phyloP scores from a whole-genome alignment of 1,140 invertebrate genomes.

The Drosophila cardini region DNA sequence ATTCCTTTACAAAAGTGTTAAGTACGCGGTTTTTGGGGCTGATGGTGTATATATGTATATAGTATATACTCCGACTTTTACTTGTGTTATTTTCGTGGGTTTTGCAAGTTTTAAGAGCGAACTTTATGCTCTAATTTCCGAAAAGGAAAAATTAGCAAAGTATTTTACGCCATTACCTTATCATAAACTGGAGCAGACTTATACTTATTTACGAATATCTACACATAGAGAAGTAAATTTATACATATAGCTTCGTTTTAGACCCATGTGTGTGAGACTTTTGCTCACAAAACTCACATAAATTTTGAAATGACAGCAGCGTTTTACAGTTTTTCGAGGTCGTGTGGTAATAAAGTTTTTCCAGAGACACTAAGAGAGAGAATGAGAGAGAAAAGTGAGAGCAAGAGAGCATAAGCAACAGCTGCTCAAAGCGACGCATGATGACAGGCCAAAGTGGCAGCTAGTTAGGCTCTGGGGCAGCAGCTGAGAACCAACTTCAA shows the following conservation, averaged over 20 bases:
- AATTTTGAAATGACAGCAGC: conserved; percentile 79
- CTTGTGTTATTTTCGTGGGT: conserved; percentile 18
- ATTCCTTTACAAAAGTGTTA: conserved; percentile 75
- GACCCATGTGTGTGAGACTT: conserved; percentile 32
- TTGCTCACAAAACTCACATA: conserved; percentile 80
- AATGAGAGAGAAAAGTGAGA: not conserved
- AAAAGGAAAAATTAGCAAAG: conserved; percentile 83
- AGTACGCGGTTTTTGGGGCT: conserved; percentile 59
- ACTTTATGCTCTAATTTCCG: conserved; percentile 82
- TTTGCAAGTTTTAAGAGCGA: conserved; percentile 69
- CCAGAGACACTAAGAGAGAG: not conserved
- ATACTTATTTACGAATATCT: not conserved
- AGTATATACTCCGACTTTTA: conserved; percentile 1
- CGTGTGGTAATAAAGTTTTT: conserved; percentile 72
- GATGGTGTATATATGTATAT: conserved; percentile 34
- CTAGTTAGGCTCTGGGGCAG: conserved; percentile 42
- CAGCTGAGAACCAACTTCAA: conserved; percentile 9
- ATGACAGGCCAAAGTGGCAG: conserved; percentile 51
- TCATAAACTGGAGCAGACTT: conserved; percentile 67
- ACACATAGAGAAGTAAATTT: too few relatives aligned
- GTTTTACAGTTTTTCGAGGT: conserved; percentile 80
- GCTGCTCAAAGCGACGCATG: conserved; percentile 50
- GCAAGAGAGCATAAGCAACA: conserved; percentile 29
- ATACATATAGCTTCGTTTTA: conserved; percentile 3
- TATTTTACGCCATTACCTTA: conserved; percentile 79